Conservation (phyloP, 92 coral and sea anemone species). For the Actinostola sp. region DNA sequence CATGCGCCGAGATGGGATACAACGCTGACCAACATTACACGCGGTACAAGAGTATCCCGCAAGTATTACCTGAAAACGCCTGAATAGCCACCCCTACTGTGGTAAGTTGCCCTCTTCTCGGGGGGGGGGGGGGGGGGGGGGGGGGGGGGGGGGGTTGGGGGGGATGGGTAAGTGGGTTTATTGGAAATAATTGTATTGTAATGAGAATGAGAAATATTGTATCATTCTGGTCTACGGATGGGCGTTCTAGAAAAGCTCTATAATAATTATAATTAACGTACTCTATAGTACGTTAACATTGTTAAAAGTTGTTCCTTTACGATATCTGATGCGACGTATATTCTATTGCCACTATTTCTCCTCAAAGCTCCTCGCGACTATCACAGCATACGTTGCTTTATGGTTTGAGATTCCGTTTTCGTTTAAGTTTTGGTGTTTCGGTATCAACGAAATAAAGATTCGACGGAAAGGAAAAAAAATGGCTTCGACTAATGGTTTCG, state of each 20-base stretch:
- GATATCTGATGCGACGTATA: too few species aligned
- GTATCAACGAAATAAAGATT: neutral
- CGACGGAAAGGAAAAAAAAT: neutral
- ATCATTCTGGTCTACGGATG: too few species aligned
- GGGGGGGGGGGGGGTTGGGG: too few species aligned
- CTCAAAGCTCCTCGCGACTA: neutral
- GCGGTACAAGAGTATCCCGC: slow-evolving; percentile 11
- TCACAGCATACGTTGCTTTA: neutral
- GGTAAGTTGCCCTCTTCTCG: slow-evolving; percentile 34
- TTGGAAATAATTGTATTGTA: too few species aligned
- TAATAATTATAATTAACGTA: too few species aligned
- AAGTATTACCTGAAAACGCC: slow-evolving; percentile 58
- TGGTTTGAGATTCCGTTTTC: neutral
- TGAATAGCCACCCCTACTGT: slow-evolving; percentile 51
- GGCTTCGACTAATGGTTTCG: neutral
- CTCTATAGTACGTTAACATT: too few species aligned
- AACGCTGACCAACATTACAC: slow-evolving; percentile 63
- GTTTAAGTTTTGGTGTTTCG: neutral
- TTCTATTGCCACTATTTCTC: neutral
- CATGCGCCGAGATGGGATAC: slow-evolving; percentile 86
- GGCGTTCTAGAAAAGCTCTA: too few species aligned
- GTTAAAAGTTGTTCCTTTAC: too few species aligned
- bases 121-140: too few species aligned
- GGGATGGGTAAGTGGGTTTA: too few species aligned
- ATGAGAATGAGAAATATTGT: too few species aligned